These are phyloP conservation scores for Acronicta leporina DNA, from an alignment of 2,888 invertebrate species.

Conservation along the genomic window DNA sequence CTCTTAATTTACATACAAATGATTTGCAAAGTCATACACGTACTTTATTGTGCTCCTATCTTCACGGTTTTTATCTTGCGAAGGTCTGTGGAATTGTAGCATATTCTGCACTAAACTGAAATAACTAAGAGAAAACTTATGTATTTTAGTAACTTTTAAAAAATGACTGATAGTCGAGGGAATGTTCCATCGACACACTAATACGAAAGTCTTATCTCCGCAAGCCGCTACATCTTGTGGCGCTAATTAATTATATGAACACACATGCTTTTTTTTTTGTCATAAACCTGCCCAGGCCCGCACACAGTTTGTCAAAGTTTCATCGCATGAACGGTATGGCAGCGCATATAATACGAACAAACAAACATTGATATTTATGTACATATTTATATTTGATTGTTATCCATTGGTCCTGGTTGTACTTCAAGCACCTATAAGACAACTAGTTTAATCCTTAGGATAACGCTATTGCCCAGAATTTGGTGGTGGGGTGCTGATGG, in stretches of 20 bases:
- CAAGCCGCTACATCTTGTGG: neutral
- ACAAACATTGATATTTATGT: no score
- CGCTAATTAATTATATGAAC: neutral
- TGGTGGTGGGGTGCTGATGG: no score
- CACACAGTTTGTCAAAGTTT: no score
- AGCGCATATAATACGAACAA: no score
- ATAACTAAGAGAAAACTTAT: constrained; percentile 13
- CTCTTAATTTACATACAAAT: constrained; percentile 53
- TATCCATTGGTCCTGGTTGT: no score
- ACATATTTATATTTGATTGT: no score
- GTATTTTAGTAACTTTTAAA: neutral
- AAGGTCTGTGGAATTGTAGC: constrained; percentile 15
- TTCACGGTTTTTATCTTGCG: constrained; percentile 24
- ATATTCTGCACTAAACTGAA: neutral
- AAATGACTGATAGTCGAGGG: neutral
- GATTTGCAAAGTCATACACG: constrained; percentile 30
- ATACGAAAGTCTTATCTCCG: neutral
- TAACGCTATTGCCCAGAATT: no score
- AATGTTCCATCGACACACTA: neutral
- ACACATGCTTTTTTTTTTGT: neutral
- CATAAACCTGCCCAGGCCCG: no score
- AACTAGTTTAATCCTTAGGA: no score
- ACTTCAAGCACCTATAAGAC: no score
- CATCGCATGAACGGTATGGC: no score
- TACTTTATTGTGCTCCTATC: constrained; percentile 35